Percentiles rank a stretch among this genome's conserved stretches.
Conservation (phyloP, 2,888 invertebrate genomes). For the Cremastinae sp. region DNA sequence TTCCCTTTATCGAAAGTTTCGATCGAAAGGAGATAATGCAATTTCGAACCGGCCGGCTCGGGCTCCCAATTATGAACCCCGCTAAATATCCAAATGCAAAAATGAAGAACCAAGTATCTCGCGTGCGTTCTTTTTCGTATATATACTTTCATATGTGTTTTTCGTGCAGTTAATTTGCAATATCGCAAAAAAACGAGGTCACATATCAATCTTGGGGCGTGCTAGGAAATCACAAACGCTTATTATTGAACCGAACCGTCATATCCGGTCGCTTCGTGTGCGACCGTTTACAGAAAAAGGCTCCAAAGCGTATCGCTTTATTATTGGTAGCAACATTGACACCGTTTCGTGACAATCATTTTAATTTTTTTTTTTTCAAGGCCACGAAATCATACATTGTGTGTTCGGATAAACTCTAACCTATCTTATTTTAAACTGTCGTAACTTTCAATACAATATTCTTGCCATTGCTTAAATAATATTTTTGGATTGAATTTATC, state of each 20-base stretch:
- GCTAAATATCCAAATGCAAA: too few species aligned
- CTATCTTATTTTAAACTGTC: too few species aligned
- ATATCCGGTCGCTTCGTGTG: constrained; percentile 50
- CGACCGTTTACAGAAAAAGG: not conserved
- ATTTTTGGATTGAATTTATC: too few species aligned
- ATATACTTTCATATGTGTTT: too few species aligned
- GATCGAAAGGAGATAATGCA: constrained; percentile 4
- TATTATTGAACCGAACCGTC: constrained; percentile 50
- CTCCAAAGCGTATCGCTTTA: constrained; percentile 30
- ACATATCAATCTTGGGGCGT: constrained; percentile 43
- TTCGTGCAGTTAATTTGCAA: constrained; percentile 13
- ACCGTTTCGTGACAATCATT: constrained; percentile 44
- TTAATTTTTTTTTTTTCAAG: constrained; percentile 21
- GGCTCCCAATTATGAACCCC: too few species aligned
- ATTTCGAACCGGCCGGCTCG: too few species aligned
- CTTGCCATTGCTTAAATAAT: too few species aligned
- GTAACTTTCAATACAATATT: too few species aligned
- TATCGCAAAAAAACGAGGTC: not conserved
- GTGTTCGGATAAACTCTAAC: too few species aligned
- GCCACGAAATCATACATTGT: constrained; percentile 6
- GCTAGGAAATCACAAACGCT: constrained; percentile 39
- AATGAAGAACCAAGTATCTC: too few species aligned
- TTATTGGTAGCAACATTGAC: constrained; percentile 56
- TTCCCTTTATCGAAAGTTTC: constrained; percentile 29
- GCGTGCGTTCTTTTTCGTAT: too few species aligned